Conservation (phyloP, 2,797 vertebrate species). For the Poecilia velifera region DNA sequence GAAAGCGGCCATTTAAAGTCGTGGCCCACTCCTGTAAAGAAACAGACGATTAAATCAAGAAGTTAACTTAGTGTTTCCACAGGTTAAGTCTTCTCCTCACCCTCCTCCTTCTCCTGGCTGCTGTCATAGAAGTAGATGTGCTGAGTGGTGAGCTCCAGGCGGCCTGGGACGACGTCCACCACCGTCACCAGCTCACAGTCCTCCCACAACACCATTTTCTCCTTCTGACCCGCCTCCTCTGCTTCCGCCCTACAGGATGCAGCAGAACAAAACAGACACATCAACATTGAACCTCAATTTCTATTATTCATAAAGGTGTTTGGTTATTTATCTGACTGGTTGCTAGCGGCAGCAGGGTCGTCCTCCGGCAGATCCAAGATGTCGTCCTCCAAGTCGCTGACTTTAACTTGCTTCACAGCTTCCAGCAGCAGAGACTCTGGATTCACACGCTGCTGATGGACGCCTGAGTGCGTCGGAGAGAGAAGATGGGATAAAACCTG, state of each 20-base stretch:
- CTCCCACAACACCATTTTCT: constrained; percentile 91
- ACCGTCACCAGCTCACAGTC: constrained; percentile 95
- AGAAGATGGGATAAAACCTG: constrained; percentile 3
- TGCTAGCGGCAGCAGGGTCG: constrained; percentile 79
- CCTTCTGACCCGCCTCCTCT: constrained; percentile 91
- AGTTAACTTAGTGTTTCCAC: neutral
- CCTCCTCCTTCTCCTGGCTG: constrained; percentile 95
- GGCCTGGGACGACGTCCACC: constrained; percentile 90
- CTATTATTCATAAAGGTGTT: neutral
- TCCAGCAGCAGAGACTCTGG: constrained; percentile 92
- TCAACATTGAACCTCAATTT: neutral
- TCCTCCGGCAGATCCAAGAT: constrained; percentile 93
- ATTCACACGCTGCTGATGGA: constrained; percentile 85
- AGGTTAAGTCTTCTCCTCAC: constrained; percentile 68
- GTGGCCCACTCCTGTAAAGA: constrained; percentile 86
- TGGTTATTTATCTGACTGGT: constrained; percentile 73
- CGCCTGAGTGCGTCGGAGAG: constrained; percentile 75
- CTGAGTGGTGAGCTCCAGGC: constrained; percentile 94
- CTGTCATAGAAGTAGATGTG: constrained; percentile 96
- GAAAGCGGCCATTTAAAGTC: constrained; percentile 98
- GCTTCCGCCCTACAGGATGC: constrained; percentile 79
- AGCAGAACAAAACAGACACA: neutral
- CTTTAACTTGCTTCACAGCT: constrained; percentile 96
- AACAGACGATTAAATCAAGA: neutral
- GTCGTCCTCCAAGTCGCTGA: constrained; percentile 94